Base-by-base conservation (phyloP, 2,113 vertebrate genomes). In the Calyptomena viridis region DNA sequence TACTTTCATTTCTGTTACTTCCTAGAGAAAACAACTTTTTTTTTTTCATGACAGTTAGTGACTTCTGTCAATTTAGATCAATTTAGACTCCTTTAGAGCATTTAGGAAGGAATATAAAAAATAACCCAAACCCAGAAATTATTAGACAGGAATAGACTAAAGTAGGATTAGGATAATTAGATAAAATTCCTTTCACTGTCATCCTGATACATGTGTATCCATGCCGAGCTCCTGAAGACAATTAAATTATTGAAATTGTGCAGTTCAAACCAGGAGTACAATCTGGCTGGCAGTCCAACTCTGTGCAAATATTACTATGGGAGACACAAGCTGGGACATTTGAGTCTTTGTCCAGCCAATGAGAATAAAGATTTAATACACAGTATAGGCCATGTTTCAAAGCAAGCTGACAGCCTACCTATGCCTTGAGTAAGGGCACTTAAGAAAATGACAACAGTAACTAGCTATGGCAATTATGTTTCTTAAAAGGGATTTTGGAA, bases 261-360 rank as follows among this genome's bases (percentile, higher is more conserved):
- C 5, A 59, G 28, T 31, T 83, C 35, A 55, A 40, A 62, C 11
- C 17, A 74, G 15, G 8, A 59, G 7, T 7, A 68, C 39, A 76
- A 6, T 2, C 21, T 31, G 39, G 3, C 12, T 86, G 62, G 8
- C 9, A 78, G n/a, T 19, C 21, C 31, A 84, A 4, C 11, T 16
- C 5, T 28, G 12, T 72, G 47, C 13, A 72, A 68, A 49, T 33
- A 15, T 11, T 69, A 7, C 40, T 9, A 2, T 12, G 14, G 15
- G 28, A 63, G 33, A 68, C 9, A 15, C 16, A 27, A 18, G 14
- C 1, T 30, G n/a, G 23, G 12, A 39, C 1, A 0, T 25, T 14
- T 27, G 14, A 81, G 40, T 24, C 49, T 22, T 63, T 49, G 11
- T 59, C 39, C 24, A 7, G 27, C 6, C 27, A 21, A 13, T 7